These are phyloP conservation scores for Mola mola DNA, from an alignment of 2,113 vertebrate genomes.

Conservation along the genomic window DNA sequence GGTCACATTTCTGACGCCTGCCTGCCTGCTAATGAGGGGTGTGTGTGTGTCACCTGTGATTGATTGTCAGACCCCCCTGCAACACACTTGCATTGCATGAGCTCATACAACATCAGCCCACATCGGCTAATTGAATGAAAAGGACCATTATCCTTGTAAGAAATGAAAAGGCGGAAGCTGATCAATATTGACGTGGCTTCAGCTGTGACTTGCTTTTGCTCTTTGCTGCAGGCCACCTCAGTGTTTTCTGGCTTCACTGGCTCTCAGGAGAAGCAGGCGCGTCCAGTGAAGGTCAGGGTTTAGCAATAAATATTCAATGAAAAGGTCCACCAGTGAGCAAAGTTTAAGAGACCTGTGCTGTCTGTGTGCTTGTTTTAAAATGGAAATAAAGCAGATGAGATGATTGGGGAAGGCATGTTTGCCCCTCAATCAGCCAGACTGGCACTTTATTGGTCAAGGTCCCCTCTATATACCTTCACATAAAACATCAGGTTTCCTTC, in stretches of 20 bases:
- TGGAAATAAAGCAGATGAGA: not conserved
- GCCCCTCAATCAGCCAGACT: not conserved
- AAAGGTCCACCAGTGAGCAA: not conserved
- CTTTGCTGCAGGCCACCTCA: slow-evolving; percentile 21
- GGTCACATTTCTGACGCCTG: not conserved
- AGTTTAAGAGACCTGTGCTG: not conserved
- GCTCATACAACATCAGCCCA: not conserved
- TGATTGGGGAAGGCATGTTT: not conserved
- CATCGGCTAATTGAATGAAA: not conserved
- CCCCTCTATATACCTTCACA: no score
- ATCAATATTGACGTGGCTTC: not conserved
- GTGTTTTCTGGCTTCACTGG: slow-evolving; percentile 14
- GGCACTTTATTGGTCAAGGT: no score
- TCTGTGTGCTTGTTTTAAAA: not conserved
- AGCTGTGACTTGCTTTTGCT: not conserved
- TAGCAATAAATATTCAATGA: not conserved
- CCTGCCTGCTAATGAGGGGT: slow-evolving; percentile 9
- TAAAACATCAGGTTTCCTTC: not conserved
- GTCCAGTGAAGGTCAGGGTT: slow-evolving; percentile 20
- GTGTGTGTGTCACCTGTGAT: slow-evolving; percentile 38
- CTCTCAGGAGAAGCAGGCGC: slow-evolving; percentile 12
- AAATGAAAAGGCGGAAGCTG: not conserved
- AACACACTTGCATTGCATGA: not conserved
- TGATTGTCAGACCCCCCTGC: no score
- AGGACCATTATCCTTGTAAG: not conserved